These are phyloP conservation scores for Pseudopipra pipra DNA, from an alignment of 2,113 vertebrate genomes.

Conservation along the genomic window DNA sequence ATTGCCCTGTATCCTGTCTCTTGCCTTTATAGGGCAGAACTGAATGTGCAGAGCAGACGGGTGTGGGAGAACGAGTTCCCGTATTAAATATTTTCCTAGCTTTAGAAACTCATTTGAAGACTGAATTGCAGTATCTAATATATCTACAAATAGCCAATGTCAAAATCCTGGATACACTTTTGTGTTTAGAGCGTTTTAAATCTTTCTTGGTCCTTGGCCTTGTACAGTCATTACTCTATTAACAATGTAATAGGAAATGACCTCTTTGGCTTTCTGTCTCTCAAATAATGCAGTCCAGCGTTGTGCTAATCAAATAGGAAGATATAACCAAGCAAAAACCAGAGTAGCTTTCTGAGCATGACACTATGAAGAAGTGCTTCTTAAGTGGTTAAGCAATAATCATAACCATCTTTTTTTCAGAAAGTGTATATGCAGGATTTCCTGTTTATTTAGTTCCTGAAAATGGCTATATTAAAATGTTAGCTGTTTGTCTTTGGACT, in stretches of 20 bases:
- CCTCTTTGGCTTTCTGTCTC: neutral
- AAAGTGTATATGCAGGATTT: neutral
- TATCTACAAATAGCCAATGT: neutral
- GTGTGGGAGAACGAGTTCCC: neutral
- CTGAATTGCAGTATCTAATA: neutral
- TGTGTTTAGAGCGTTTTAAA: neutral
- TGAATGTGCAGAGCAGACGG: neutral
- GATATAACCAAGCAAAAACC: neutral
- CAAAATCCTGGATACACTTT: neutral
- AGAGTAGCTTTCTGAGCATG: neutral
- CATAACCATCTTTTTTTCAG: neutral
- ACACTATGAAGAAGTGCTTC: neutral
- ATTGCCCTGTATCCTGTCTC: fast-evolving
- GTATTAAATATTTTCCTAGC: neutral
- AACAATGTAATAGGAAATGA: neutral
- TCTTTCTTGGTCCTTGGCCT: neutral
- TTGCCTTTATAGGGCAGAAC: fast-evolving
- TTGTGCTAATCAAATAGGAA: neutral
- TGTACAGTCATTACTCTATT: neutral
- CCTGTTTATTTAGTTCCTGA: slow-evolving; percentile 21
- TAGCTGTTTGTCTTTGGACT: neutral
- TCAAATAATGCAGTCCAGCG: fast-evolving
- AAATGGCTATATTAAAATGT: neutral
- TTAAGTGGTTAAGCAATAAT: neutral
- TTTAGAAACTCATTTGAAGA: neutral